These are phyloP conservation scores for Diarsia dahlii DNA, from an alignment of 2,888 invertebrate genomes.

Conservation along the genomic window DNA sequence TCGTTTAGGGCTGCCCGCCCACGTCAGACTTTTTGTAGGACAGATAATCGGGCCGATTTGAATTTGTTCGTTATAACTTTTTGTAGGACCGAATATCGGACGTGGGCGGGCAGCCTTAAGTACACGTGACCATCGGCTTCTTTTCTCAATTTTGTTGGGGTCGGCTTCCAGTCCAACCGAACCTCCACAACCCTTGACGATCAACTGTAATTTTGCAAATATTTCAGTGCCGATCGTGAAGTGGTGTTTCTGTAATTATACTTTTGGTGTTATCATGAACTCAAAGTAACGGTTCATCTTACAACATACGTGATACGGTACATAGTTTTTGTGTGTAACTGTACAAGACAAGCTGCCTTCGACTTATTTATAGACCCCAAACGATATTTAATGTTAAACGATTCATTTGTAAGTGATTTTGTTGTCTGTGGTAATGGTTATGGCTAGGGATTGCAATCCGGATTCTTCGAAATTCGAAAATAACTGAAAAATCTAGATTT, in stretches of 20 bases:
- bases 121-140: no score
- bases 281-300: slow-evolving; percentile 44
- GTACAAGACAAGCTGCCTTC: slow-evolving; percentile 16
- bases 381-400: not conserved
- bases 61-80: no score
- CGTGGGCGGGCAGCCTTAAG: no score
- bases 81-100: no score
- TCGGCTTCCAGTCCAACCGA: no score
- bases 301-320: slow-evolving; percentile 51
- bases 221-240: not conserved
- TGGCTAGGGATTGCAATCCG: no score
- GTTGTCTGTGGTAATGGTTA: slow-evolving; percentile 28
- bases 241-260: slow-evolving; percentile 36
- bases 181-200: no score
- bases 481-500: no score
- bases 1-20: not conserved
- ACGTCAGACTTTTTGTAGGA: no score
- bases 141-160: no score
- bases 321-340: slow-evolving; percentile 46
- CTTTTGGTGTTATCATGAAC: slow-evolving; percentile 16
- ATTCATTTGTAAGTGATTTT: not conserved
- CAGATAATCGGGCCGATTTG: no score
- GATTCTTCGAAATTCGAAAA: no score
- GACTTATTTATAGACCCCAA: slow-evolving; percentile 7
- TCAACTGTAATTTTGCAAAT: not conserved